Conservation (phyloP, 2,888 invertebrate genomes). For the Mesoligia furuncula region DNA sequence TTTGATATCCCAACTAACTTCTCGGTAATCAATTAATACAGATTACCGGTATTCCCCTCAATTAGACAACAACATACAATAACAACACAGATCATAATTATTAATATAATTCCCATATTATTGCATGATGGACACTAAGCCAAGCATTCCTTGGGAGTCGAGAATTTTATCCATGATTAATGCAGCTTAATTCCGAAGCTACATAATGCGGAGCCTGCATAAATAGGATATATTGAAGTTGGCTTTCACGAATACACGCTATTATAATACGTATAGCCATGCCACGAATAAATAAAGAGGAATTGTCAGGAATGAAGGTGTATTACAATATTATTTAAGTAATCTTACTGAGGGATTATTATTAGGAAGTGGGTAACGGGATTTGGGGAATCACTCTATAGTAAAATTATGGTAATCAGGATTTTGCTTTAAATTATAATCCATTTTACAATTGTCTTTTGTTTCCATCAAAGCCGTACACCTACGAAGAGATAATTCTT, state of each 20-base stretch:
- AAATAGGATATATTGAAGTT: constrained; percentile 11
- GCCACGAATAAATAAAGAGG: background rate
- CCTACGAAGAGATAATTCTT: background rate
- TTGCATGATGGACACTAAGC: background rate
- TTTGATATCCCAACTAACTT: background rate
- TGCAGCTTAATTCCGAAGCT: constrained; percentile 29
- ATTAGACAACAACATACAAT: constrained; percentile 1
- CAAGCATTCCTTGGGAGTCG: constrained; percentile 2
- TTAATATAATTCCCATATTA: constrained; percentile 18
- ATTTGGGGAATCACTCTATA: constrained; percentile 8
- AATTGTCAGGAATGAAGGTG: background rate
- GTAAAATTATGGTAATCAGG: constrained; percentile 1
- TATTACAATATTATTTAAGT: constrained; percentile 3
- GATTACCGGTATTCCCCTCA: background rate
- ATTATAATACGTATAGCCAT: background rate
- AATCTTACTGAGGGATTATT: constrained; percentile 22
- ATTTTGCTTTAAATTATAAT: constrained; percentile 1
- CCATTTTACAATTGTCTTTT: constrained; percentile 1
- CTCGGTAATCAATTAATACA: background rate
- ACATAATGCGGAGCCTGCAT: constrained; percentile 15
- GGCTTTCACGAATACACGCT: background rate
- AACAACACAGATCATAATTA: background rate
- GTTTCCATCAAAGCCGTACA: background rate
- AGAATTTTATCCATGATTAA: constrained; percentile 35
- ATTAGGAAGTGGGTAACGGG: background rate